Percentiles rank a stretch among this genome's conserved stretches.
Evolutionary conservation across 2,797 vertebrate genomes (phyloP).

Genomic region (Acanthiza pusilla): DNA sequence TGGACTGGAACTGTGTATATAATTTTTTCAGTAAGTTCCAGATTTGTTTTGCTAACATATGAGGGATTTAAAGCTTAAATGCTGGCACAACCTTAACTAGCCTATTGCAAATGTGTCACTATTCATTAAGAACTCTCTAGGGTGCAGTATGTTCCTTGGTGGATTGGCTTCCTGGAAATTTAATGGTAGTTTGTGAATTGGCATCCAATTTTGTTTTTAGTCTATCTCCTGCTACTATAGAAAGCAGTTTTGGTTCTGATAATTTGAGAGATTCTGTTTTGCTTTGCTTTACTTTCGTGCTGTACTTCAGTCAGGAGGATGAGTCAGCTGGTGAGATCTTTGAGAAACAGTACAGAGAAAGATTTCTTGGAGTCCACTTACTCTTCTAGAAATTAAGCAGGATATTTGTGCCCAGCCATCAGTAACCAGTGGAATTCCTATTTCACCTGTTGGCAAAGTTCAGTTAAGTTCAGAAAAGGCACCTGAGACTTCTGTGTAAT

Average conservation of each 20-base stretch:
- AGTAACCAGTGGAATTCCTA: neutral
- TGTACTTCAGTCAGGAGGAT: slow-evolving; percentile 3
- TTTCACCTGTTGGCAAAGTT: neutral
- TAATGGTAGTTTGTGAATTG: slow-evolving; percentile 8
- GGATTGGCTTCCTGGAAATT: slow-evolving; percentile 27
- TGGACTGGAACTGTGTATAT: neutral
- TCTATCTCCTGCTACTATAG: neutral
- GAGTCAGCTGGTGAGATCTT: neutral
- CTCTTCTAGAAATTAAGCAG: neutral
- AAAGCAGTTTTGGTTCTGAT: neutral
- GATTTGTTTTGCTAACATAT: neutral
- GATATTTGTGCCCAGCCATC: neutral
- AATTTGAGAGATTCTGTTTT: neutral
- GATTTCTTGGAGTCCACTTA: neutral
- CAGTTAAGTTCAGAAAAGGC: neutral
- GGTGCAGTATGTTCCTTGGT: slow-evolving; percentile 13
- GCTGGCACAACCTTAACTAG: slow-evolving; percentile 18
- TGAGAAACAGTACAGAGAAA: neutral
- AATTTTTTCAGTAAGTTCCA: neutral
- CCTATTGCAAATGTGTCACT: slow-evolving; percentile 14
- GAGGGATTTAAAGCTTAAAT: slow-evolving; percentile 5
- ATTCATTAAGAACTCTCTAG: slow-evolving; percentile 30
- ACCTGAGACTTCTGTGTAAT: neutral
- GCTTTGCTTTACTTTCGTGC: slow-evolving; percentile 4
- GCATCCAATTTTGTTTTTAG: neutral